Percentiles rank a stretch among this genome's conserved stretches.
phyloP scores from a whole-genome alignment of 2,113 vertebrate genomes.

The Spilogale gracilis region DNA sequence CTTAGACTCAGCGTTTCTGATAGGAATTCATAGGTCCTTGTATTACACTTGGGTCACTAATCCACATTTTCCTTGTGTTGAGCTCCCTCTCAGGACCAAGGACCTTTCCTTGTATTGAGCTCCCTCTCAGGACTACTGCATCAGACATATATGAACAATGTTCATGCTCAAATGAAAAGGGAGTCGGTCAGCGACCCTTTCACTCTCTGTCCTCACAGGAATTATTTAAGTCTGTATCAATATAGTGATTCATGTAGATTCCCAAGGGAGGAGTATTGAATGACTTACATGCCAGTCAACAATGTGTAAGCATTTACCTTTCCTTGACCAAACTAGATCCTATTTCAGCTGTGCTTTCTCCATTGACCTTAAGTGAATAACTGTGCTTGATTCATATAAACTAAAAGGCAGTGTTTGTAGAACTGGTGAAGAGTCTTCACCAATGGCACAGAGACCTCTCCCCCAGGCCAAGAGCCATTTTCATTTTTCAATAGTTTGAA shows the following conservation, averaged over 20 bases:
- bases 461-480: neutral
- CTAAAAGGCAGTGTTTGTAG: neutral
- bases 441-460: neutral
- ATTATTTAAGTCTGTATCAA: neutral
- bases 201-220: neutral
- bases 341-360: neutral
- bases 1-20: neutral
- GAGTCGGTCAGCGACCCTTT: neutral
- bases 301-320: neutral
- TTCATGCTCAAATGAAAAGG: neutral
- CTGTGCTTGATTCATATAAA: neutral
- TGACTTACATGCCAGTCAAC: neutral
- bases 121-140: neutral
- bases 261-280: neutral
- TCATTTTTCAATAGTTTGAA: neutral
- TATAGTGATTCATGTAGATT: neutral
- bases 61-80: neutral
- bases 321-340: neutral
- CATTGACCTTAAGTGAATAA: neutral
- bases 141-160: neutral
- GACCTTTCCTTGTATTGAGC: neutral
- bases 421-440: neutral
- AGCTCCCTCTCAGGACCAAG: neutral
- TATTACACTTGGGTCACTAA: neutral
- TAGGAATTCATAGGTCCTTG: neutral